phyloP scores from a whole-genome alignment of 2,113 vertebrate species.

The Dryoscopus gambensis region DNA sequence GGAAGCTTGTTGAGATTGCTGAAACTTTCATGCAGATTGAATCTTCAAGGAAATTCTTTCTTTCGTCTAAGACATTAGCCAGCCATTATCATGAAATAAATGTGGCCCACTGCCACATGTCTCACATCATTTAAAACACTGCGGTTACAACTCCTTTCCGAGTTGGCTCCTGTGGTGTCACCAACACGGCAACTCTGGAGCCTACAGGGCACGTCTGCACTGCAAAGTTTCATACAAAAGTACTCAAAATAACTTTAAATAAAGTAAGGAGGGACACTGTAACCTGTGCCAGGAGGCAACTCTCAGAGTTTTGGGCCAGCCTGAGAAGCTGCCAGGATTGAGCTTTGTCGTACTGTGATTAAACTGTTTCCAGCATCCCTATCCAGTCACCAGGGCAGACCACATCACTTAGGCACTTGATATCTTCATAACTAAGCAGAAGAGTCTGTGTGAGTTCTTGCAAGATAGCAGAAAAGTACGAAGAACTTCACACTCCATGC shows the following conservation, averaged over 20 bases:
- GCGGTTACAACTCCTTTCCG: neutral
- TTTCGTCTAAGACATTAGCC: neutral
- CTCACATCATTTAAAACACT: neutral
- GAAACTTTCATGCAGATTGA: neutral
- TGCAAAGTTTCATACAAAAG: neutral
- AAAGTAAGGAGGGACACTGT: neutral
- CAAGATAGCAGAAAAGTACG: constrained; percentile 55
- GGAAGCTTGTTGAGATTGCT: neutral
- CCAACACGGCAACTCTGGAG: neutral
- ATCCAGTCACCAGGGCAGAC: neutral
- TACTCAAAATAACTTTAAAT: neutral
- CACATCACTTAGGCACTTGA: neutral
- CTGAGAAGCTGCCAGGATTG: neutral
- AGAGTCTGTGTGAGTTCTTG: constrained; percentile 39
- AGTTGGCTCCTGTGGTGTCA: neutral
- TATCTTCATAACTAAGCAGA: constrained; percentile 35
- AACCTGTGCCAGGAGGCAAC: neutral
- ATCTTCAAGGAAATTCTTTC: neutral
- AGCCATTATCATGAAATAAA: neutral
- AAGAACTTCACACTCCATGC: constrained; percentile 1
- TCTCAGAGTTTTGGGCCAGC: neutral
- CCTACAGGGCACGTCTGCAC: neutral
- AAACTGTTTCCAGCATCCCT: neutral
- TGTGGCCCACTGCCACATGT: neutral
- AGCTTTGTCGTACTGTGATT: neutral